These are phyloP conservation scores for Gavialis gangeticus DNA, from an alignment of 2,113 vertebrate species.

Conservation along the genomic window DNA sequence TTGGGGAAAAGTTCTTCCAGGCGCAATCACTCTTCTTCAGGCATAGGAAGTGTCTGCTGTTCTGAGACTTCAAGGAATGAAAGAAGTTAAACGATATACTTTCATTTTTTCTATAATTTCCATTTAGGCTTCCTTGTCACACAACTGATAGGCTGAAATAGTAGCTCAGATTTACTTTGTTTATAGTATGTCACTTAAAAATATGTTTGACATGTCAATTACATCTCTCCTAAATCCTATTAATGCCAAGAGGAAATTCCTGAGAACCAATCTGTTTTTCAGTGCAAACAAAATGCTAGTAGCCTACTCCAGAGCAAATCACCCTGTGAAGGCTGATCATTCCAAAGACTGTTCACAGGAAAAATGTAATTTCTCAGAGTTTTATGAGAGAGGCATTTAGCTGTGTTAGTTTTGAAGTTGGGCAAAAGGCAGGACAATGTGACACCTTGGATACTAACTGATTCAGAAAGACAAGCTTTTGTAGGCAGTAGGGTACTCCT, in stretches of 20 bases:
- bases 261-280: background rate
- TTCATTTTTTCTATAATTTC: background rate
- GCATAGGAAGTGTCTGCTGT: too few relatives aligned
- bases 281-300: background rate
- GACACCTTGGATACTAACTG: too few relatives aligned
- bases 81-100: too few relatives aligned
- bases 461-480: too few relatives aligned
- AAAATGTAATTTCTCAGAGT: background rate
- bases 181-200: background rate
- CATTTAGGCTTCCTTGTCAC: background rate
- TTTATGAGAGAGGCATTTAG: background rate
- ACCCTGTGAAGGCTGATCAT: background rate
- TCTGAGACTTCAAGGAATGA: too few relatives aligned
- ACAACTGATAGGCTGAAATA: background rate
- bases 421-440: too few relatives aligned
- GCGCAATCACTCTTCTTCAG: too few relatives aligned
- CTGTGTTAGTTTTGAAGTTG: too few relatives aligned
- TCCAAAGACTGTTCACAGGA: background rate
- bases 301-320: background rate
- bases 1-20: too few relatives aligned
- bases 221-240: constrained; percentile 10
- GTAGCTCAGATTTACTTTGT: background rate
- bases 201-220: constrained; percentile 9
- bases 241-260: constrained; percentile 6
- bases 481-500: background rate